Evolutionary conservation across 2,797 vertebrate species (phyloP).

Genomic region (Typhlichthys eigenmanni): DNA sequence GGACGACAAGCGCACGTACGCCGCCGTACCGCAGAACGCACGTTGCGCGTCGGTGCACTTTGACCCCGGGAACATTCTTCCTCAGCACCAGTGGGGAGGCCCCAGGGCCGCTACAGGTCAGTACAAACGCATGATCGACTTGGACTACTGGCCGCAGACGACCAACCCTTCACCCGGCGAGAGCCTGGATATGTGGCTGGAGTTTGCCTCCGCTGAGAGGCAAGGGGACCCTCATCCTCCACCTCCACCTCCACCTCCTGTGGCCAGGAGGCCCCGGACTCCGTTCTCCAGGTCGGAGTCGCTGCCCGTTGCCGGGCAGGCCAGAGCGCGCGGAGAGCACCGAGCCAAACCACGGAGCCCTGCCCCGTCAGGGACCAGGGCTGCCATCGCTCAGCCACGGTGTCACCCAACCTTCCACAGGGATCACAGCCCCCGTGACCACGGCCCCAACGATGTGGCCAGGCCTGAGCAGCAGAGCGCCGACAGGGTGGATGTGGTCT

Average conservation of each 20-base stretch:
- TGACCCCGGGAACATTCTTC: slow-evolving; percentile 48
- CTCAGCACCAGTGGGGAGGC: slow-evolving; percentile 15
- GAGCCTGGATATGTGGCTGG: slow-evolving; percentile 68
- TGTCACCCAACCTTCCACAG: slow-evolving; percentile 21
- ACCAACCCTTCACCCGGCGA: slow-evolving; percentile 52
- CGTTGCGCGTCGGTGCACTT: slow-evolving; percentile 53
- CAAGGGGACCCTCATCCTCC: slow-evolving; percentile 60
- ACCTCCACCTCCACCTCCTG: slow-evolving; percentile 62
- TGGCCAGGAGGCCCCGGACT: slow-evolving; percentile 47
- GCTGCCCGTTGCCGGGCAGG: slow-evolving; percentile 28
- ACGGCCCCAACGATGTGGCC: slow-evolving; percentile 6
- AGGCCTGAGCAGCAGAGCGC: slow-evolving; percentile 2
- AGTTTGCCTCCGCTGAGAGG: slow-evolving; percentile 56
- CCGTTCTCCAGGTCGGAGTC: slow-evolving; percentile 40
- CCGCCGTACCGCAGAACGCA: slow-evolving; percentile 27
- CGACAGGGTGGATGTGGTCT: slow-evolving; percentile 35
- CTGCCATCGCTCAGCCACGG: slow-evolving; percentile 14
- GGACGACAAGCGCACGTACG: slow-evolving; percentile 54
- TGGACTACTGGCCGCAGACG: slow-evolving; percentile 60
- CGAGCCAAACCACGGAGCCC: slow-evolving; percentile 25
- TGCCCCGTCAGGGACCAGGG: slow-evolving; percentile 25
- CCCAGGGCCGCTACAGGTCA: slow-evolving; percentile 33
- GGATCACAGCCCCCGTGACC: slow-evolving; percentile 3
- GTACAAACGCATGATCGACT: slow-evolving; percentile 63
- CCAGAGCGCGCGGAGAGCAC: slow-evolving; percentile 24